Base-by-base conservation (phyloP, 2,797 vertebrate genomes). In the Babyrousa celebensis region DNA sequence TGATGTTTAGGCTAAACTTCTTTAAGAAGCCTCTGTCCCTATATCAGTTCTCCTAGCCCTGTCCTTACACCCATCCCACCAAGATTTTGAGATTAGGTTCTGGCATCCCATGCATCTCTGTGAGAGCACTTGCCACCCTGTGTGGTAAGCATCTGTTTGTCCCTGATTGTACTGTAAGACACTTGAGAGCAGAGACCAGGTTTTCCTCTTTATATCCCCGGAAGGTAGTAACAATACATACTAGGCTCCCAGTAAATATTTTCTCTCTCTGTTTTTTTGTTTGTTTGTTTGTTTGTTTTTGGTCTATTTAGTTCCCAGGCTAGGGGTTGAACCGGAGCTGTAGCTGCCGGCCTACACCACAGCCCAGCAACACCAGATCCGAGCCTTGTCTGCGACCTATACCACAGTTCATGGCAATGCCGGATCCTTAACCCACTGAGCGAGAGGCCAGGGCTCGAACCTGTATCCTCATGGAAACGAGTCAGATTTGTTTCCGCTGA, bases 1-100 rank as follows among this genome's bases (percentile, higher is more conserved):
- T 84, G 72, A 60, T 85, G 25, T 90, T 89, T 75, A 86, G 36
- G 54, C 54, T 91, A 40, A 71, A 32, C 48, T 48, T 93, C 54
- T 80, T 52, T 32, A 62, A 89, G 63, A 68, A 94, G 74, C n/a
- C 32, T 77, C 68, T 86, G 17, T 25, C 27, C 17, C 2, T 65
- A 0, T 32, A 21, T 85, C 14, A 60, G n/a, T 78, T 91, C 8
- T 12, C 25, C 36, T 25, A n/a, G 18, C 36, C 32, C 62, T 65
- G 58, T 71, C 36, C 52, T 83, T 29, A 52, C 1, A 5, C 8
- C 36, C 65, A 14, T 40, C 12, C 36, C 60, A 40, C 58, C 32
- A 56, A 54, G 56, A 43, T 68, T 52, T 43, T 74, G 40, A 48
- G 23, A 4, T 48, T 58, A 32, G 20, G 6, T 72, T 92, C 48